A percentile compares a stretch with the other conserved stretches of the same genome.
phyloP scores from a whole-genome alignment of 2,888 invertebrate species.

The Ochropleura plecta region DNA sequence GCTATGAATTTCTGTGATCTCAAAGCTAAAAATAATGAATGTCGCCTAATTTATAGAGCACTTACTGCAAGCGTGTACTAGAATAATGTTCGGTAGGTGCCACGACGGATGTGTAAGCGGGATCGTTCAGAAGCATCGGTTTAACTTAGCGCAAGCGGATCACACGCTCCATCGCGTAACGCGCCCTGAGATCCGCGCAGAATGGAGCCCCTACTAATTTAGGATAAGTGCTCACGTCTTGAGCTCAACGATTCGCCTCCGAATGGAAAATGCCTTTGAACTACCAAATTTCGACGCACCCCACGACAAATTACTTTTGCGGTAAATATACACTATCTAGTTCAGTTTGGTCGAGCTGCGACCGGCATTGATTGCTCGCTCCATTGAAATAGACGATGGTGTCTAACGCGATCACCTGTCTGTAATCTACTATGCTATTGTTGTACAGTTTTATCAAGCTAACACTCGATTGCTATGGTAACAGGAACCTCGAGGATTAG shows the following conservation, averaged over 20 bases:
- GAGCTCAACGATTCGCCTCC: conserved; percentile 76
- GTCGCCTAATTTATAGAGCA: conserved; percentile 49
- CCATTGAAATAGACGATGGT: conserved; percentile 33
- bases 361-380: conserved; percentile 41
- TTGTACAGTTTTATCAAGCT: background rate
- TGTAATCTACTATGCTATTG: conserved; percentile 18
- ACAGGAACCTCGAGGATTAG: background rate
- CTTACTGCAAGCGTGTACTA: conserved; percentile 47
- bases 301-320: conserved; percentile 73
- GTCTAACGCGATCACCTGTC: conserved; percentile 2
- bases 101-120: conserved; percentile 70
- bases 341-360: conserved; percentile 51
- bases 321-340: conserved; percentile 70
- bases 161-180: conserved; percentile 80
- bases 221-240: conserved; percentile 86
- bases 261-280: conserved; percentile 79
- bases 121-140: conserved; percentile 75
- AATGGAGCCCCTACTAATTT: conserved; percentile 81
- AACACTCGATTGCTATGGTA: background rate
- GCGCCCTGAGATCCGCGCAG: conserved; percentile 72
- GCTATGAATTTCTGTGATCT: conserved; percentile 20
- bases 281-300: conserved; percentile 73
- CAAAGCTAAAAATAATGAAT: conserved; percentile 51
- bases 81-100: conserved; percentile 57
- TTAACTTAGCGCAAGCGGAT: conserved; percentile 79